Percentiles rank a stretch among this genome's conserved stretches.
These are phyloP conservation scores for Epinephelus malabaricus DNA, from an alignment of 2,797 vertebrate genomes.

Conservation along the genomic window DNA sequence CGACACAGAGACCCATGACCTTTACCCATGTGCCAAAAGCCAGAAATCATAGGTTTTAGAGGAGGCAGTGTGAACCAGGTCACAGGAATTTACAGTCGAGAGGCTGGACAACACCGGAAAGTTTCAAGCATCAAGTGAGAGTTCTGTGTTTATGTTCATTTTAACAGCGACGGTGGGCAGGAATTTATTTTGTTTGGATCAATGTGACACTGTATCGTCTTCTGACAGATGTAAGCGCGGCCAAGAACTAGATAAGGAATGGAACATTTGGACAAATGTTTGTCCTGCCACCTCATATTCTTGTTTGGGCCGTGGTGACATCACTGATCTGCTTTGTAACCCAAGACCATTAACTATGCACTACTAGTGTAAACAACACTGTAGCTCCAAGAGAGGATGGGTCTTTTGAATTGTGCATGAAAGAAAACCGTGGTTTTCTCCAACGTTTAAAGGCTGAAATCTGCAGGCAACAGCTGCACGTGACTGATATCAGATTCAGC, in stretches of 20 bases:
- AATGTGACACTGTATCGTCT: constrained; percentile 76
- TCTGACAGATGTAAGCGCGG: constrained; percentile 65
- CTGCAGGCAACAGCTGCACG: neutral
- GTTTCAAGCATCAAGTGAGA: constrained; percentile 64
- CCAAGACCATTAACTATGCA: constrained; percentile 57
- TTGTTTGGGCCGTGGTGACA: constrained; percentile 66
- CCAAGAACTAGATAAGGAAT: constrained; percentile 82
- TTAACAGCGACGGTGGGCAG: constrained; percentile 78
- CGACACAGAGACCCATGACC: constrained; percentile 47
- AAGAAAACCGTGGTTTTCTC: constrained; percentile 8
- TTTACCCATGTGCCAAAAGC: constrained; percentile 61
- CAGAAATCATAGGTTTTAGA: constrained; percentile 57
- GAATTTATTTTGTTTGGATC: constrained; percentile 85
- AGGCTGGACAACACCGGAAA: constrained; percentile 49
- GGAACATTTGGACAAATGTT: constrained; percentile 80
- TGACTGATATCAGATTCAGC: neutral
- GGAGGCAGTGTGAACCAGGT: constrained; percentile 34
- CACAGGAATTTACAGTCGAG: constrained; percentile 42
- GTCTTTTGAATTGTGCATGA: constrained; percentile 22
- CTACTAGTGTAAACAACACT: constrained; percentile 59
- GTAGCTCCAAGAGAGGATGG: constrained; percentile 6
- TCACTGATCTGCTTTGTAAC: constrained; percentile 60
- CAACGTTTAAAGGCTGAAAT: constrained; percentile 12
- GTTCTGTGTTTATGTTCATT: constrained; percentile 82
- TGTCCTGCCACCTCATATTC: constrained; percentile 70